Base-by-base conservation (phyloP, 2,888 invertebrate genomes). In the Rotaria magnacalcarata region DNA sequence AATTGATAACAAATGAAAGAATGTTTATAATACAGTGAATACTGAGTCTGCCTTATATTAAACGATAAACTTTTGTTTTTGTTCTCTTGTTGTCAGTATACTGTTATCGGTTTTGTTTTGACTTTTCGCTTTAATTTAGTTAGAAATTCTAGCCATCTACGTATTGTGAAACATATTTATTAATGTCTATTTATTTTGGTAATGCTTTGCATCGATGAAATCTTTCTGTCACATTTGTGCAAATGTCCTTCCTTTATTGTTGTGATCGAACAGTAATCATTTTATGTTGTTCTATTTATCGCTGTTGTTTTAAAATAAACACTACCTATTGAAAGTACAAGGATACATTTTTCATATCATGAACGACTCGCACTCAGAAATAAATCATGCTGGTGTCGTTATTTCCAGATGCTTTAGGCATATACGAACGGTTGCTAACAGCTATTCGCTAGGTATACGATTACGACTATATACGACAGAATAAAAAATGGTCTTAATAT, bases 1-100 rank as follows among this genome's bases (percentile, higher is more conserved):
- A 87, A 96, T 96, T 88, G 96, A 96, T 91, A 96, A 96, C 92
- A 96, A 96, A 92, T 95, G 34, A 67, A 67, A 41, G 7, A 34
- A 41, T 34, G 6, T 34, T 34, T 60, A 27, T 67, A 16, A 41
- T 16, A 67, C 67, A 34, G 67, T 67, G 67, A 67, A 67, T 67
- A 34, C 2, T 67, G 0, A 24, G 24, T 21, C 8, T 21, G 24
- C 7, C 8, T 56, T 8, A 19, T 27, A 16, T 67, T 27, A 16
- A 16, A 34, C n/a, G 67, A 67, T 41, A 67, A 67, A 67, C 21
- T 24, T 67, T 60, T n/a, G 27, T 27, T 27, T 60, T 56, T 14
- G 10, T 14, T 34, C 34, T 34, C 8, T 67, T 67, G 67, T 67
- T 67, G 67, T 67, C 67, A 5, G 19, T 41, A 27, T 67, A 6